These are phyloP conservation scores for Brachyptera putata DNA, from an alignment of 2,888 invertebrate species.

Conservation along the genomic window DNA sequence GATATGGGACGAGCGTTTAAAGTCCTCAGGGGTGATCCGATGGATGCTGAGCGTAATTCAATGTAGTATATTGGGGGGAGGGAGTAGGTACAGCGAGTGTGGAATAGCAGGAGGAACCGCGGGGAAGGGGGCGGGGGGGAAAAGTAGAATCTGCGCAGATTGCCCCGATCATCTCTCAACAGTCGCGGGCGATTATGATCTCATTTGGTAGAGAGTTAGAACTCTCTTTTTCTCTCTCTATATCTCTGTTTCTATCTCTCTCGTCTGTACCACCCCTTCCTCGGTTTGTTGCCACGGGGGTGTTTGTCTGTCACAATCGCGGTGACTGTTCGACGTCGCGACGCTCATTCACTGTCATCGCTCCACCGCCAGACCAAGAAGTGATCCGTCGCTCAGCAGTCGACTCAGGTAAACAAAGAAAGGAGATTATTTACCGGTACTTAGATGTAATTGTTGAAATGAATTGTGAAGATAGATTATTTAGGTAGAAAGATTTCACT, in stretches of 20 bases:
- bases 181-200: conserved; percentile 39
- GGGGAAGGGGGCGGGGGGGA: conserved; percentile 6
- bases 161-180: conserved; percentile 49
- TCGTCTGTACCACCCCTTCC: neutral
- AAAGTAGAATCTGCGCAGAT: conserved; percentile 44
- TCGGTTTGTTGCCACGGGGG: neutral
- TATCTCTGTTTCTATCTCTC: too few relatives aligned
- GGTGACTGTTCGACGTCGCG: neutral
- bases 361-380: neutral
- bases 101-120: conserved; percentile 20
- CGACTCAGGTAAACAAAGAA: too few relatives aligned
- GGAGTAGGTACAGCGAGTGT: conserved; percentile 7
- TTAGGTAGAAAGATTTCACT: too few relatives aligned
- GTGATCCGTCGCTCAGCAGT: too few relatives aligned
- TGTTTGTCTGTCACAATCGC: neutral
- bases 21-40: conserved; percentile 28
- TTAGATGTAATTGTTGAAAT: too few relatives aligned
- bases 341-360: neutral
- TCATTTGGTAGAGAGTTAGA: conserved; percentile 23
- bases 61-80: conserved; percentile 20
- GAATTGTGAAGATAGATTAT: too few relatives aligned
- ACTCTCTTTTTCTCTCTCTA: neutral
- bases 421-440: too few relatives aligned
- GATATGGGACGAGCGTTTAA: conserved; percentile 21
- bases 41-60: conserved; percentile 23